Evolutionary conservation across 1,140 invertebrate species (phyloP), one percentile per base, ranked within the genome.

Genomic region (Nebria ingens): DNA sequence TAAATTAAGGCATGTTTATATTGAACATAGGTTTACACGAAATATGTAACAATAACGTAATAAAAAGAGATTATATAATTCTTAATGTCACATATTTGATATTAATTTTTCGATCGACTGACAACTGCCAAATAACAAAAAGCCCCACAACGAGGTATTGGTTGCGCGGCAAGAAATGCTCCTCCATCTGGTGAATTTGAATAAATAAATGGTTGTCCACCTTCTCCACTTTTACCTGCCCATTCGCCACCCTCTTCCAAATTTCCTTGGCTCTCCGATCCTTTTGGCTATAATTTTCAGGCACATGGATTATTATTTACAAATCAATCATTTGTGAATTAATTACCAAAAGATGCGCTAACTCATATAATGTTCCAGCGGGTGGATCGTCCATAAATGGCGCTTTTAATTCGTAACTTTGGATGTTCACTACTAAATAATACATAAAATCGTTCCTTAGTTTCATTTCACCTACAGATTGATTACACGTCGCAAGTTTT

Each of bases 121-220:
- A 77, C 66, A 12, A 77, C 74, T 0, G 75, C 73, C 20, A 76
- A 60, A 61, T 76, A 77, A 60, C 73, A 76, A 59, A 77, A 78
- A 1, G 75, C 74, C 3, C 76, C 75, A 55, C 72, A 73, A 51
- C 72, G 64, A 9, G 76, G 76, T 17, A 77, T 67, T 2, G 75
- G 75, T 55, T 76, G 75, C 0, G 70, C 65, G 0, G 74, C 68
- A 2, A 76, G 61, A 61, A 77, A 78, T 9, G 68, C 73, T 3
- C 76, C 76, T 13, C 74, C 74, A 61, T 78, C 76, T 0, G 76
- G 76, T 0, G 75, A 77, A 52, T 69, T 64, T 55, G 69, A 58
- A 59, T 73, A 73, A 19, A 76, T 51, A 54, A 74, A 58, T 0
- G 75, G 69, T 57, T 66, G 65, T 40, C 62, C 58, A 4, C 42